These are phyloP conservation scores for Sciurus carolinensis DNA, from an alignment of 2,797 vertebrate species.

Conservation along the genomic window DNA sequence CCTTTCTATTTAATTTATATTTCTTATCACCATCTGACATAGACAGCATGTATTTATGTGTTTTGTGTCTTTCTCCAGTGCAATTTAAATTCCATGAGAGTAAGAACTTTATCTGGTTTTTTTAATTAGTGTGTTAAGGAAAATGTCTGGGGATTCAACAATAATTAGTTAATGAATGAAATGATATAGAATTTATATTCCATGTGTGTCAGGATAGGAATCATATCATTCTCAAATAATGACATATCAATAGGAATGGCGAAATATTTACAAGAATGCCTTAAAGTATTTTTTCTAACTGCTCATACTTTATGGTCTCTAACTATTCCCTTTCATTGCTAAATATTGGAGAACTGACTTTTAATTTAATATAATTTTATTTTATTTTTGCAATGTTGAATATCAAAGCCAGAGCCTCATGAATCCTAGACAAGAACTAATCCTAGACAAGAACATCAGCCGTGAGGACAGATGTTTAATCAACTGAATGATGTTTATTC, in stretches of 20 bases:
- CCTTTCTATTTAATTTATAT: neutral
- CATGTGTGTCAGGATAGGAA: neutral
- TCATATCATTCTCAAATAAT: constrained; percentile 12
- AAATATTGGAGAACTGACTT: neutral
- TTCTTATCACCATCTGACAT: neutral
- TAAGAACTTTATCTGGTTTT: neutral
- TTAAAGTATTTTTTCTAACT: neutral
- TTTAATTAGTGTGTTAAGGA: neutral
- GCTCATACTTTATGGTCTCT: neutral
- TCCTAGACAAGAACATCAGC: neutral
- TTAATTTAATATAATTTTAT: neutral
- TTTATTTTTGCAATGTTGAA: neutral
- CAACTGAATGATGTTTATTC: neutral
- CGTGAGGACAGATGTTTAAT: neutral
- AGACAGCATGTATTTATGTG: neutral
- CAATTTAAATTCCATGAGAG: neutral
- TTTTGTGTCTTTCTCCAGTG: neutral
- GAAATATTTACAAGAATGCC: neutral
- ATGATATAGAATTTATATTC: neutral
- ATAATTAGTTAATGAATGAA: constrained; percentile 46
- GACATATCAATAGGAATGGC: neutral
- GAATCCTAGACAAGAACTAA: too few relatives aligned
- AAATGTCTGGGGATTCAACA: neutral
- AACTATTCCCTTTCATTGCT: neutral
- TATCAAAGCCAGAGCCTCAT: neutral